These are phyloP conservation scores for Acleris holmiana DNA, from an alignment of 2,888 invertebrate genomes.

Conservation along the genomic window DNA sequence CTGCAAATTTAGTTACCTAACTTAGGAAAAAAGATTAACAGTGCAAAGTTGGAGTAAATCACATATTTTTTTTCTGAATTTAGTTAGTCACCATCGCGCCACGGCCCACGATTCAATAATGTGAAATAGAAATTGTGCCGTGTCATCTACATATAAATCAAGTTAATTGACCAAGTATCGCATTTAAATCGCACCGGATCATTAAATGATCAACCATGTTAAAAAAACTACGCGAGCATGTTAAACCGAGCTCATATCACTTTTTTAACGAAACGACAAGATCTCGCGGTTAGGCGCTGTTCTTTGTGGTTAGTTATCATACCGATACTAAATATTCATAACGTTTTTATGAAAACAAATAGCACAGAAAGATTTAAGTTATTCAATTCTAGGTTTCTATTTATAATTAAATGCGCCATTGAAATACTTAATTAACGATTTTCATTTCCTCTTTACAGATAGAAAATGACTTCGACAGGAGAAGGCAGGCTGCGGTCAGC, in stretches of 20 bases:
- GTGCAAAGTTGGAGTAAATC: not conserved
- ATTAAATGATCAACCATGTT: constrained; percentile 11
- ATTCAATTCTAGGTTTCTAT: no score
- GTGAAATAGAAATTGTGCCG: constrained; percentile 34
- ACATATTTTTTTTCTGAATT: not conserved
- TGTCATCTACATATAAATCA: constrained; percentile 33
- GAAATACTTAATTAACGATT: constrained; percentile 8
- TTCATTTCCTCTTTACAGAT: constrained; percentile 65
- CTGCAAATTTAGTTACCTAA: no score
- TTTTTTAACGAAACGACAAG: not conserved
- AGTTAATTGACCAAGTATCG: constrained; percentile 20
- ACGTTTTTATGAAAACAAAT: not conserved
- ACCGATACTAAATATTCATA: not conserved
- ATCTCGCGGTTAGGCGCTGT: not conserved
- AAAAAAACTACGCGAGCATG: constrained; percentile 4
- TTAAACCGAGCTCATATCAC: constrained; percentile 5
- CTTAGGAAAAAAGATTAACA: not conserved
- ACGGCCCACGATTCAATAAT: constrained; percentile 25
- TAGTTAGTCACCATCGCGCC: not conserved
- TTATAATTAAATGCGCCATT: no score
- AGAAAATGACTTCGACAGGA: constrained; percentile 80
- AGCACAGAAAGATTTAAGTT: no score
- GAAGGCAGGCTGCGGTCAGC: constrained; percentile 69
- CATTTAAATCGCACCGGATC: constrained; percentile 26
- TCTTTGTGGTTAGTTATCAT: no score